Percentiles rank a stretch among this genome's conserved stretches.
Conservation (phyloP, 2,888 invertebrate genomes). For the Spisula subtruncata region DNA sequence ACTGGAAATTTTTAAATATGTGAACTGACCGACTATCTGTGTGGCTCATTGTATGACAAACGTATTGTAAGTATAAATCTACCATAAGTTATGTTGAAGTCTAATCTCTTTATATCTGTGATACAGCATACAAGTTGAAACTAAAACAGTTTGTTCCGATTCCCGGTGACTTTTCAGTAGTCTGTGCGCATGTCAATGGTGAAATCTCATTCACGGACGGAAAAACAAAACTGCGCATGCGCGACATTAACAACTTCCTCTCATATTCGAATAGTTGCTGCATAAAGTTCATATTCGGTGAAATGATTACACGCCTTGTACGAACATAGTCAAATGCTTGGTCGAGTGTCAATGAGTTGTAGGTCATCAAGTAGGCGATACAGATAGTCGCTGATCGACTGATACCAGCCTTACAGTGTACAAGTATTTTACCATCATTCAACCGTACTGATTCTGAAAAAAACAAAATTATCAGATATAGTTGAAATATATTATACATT, state of each 20-base stretch:
- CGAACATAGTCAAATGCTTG: slow-evolving; percentile 87
- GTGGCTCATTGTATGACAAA: too few species aligned
- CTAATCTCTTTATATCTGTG: slow-evolving; percentile 22
- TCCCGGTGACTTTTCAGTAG: slow-evolving; percentile 36
- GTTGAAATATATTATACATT: too few species aligned
- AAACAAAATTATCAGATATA: background rate
- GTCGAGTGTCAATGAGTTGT: slow-evolving; percentile 83
- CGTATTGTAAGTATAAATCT: too few species aligned
- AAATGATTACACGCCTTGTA: slow-evolving; percentile 85
- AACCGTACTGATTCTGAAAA: slow-evolving; percentile 80
- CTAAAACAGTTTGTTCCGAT: slow-evolving; percentile 24
- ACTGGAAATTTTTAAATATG: too few species aligned
- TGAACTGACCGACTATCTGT: too few species aligned
- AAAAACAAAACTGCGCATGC: slow-evolving; percentile 36
- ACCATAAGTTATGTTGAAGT: background rate
- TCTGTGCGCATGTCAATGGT: slow-evolving; percentile 46
- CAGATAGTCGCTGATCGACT: slow-evolving; percentile 86
- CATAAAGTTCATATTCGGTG: slow-evolving; percentile 88
- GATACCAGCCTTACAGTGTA: slow-evolving; percentile 85
- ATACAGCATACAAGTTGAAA: slow-evolving; percentile 39
- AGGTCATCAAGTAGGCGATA: slow-evolving; percentile 85
- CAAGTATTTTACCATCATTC: slow-evolving; percentile 81
- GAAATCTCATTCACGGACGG: slow-evolving; percentile 32
- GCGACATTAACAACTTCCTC: slow-evolving; percentile 45
- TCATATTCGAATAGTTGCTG: slow-evolving; percentile 87